Evolutionary conservation across 2,888 invertebrate genomes (phyloP).

Genomic region (Acholoe squamosa): DNA sequence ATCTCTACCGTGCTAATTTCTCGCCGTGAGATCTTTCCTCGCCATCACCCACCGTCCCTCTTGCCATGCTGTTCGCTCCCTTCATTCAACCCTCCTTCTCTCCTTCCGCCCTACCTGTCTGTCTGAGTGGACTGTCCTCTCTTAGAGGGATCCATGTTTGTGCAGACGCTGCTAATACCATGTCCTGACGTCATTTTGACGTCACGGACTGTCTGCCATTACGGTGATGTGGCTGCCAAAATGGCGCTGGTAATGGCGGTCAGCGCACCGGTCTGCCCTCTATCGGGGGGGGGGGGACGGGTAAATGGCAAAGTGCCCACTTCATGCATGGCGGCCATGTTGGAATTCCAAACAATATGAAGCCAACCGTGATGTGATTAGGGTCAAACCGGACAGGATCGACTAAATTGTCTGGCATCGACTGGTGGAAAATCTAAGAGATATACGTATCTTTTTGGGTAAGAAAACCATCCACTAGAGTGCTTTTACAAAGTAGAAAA

Average conservation of each 20-base stretch:
- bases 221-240: not conserved
- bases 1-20: not conserved
- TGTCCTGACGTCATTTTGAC: not conserved
- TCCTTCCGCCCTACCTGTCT: too few species aligned
- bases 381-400: not conserved
- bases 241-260: not conserved
- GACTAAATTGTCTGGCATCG: not conserved
- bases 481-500: too few species aligned
- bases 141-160: not conserved
- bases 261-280: not conserved
- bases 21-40: not conserved
- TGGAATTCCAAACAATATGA: conserved; percentile 27
- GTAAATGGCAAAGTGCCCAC: not conserved
- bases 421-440: not conserved
- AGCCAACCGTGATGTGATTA: not conserved
- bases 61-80: too few species aligned
- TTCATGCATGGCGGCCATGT: not conserved
- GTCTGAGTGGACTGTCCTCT: not conserved
- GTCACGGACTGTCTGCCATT: not conserved
- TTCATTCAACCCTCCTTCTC: too few species aligned
- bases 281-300: not conserved
- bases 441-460: too few species aligned
- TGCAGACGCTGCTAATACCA: not conserved
- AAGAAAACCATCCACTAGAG: too few species aligned
- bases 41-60: too few species aligned